Base-by-base conservation (phyloP, 2,797 vertebrate genomes). In the Yasuhikotakia modesta region DNA sequence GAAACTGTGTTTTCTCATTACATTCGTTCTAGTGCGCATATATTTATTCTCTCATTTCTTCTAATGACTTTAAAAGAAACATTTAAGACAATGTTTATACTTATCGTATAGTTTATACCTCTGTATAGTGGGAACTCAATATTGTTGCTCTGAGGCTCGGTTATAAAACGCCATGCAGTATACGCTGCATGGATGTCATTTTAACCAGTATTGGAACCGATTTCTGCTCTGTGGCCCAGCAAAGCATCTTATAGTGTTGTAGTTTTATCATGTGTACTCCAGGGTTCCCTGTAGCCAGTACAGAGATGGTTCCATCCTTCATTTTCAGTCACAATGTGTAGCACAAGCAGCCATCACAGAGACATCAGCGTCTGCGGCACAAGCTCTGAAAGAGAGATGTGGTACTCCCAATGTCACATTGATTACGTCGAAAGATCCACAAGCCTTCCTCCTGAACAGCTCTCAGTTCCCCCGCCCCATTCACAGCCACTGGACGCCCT, bases 401-500 rank as follows among this genome's bases (percentile, higher is more conserved):
- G 57, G 57, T 21, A 43, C 57, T 70, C 70, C 22, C 16, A 67
- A 70, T 52, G 32, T 45, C 32, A 21, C 58, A 78, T 43, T 70
- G 76, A 78, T 78, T 78, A 48, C 24, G 52, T 58, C 45, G 58
- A 64, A 63, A 69, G 65, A 78, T 70, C 70, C 67, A 78, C 58
- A 53, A 24, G 39, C 39, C 39, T 43, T 43, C 39, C 10, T 22
- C 45, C 32, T 53, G 21, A 70, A 52, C 55, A 48, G 46, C 57
- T 12, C 21, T 70, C 76, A 63, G 24, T 70, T 19, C 19, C 32
- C 52, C 17, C 39, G 55, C 19, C 19, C 46, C 19, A 35, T 12
- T 78, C 17, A 43, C 8, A n/a, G 10, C 19, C 4, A 21, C 30
- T 35, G 35, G 8, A 50, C 21, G 39, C 30, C 50, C 0, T 17